These are phyloP conservation scores for Eidolon helvum DNA, from an alignment of 2,113 vertebrate species.

Conservation along the genomic window DNA sequence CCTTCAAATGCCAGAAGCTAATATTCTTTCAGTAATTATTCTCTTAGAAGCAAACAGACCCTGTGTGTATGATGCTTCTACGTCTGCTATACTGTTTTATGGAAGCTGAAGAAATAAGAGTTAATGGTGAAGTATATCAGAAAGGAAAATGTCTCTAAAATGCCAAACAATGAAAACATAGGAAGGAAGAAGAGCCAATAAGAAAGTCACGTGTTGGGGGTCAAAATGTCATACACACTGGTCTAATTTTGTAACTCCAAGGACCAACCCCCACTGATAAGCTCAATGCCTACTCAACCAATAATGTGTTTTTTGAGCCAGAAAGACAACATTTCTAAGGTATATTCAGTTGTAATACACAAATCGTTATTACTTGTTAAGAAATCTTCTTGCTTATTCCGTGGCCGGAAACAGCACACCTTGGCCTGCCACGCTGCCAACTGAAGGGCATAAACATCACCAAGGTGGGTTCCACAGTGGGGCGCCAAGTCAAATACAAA, in stretches of 20 bases:
- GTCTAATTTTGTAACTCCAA: not conserved
- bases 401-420: not conserved
- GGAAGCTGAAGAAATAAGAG: not conserved
- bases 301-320: not conserved
- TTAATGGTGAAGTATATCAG: not conserved
- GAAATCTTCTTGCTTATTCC: not conserved
- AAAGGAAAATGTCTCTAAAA: not conserved
- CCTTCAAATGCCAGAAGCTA: not conserved
- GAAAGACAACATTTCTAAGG: not conserved
- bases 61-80: not conserved
- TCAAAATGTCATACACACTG: not conserved
- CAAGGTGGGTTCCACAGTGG: not conserved
- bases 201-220: not conserved
- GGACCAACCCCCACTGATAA: not conserved
- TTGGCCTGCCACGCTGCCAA: not conserved
- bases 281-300: not conserved
- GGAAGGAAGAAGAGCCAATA: not conserved
- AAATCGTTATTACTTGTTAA: not conserved
- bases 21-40: not conserved
- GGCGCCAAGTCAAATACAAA: not conserved
- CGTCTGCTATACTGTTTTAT: not conserved
- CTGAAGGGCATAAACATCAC: not conserved
- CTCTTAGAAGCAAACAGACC: not conserved
- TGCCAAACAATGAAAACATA: not conserved
- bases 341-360: not conserved